These are phyloP conservation scores for Tenrec ecaudatus DNA, from an alignment of 2,113 vertebrate species.

Conservation along the genomic window DNA sequence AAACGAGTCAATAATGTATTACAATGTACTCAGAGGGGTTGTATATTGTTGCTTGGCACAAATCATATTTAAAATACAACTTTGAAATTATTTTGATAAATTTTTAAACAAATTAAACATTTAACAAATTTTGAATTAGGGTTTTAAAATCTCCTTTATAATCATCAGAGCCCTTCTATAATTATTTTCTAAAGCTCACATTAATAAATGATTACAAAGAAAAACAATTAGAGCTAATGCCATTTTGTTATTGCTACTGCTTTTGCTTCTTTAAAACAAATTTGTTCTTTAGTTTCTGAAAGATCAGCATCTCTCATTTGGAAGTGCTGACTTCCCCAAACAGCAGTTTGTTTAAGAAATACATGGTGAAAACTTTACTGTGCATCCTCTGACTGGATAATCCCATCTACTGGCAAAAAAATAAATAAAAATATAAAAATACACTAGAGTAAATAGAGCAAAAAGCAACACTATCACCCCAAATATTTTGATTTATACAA, in stretches of 20 bases:
- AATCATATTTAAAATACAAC: background rate
- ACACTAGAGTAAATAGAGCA: too few species aligned
- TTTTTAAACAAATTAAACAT: slow-evolving; percentile 64
- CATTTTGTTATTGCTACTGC: background rate
- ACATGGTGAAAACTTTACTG: background rate
- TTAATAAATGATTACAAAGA: slow-evolving; percentile 68
- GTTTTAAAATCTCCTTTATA: slow-evolving; percentile 58
- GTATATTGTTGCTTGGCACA: too few species aligned
- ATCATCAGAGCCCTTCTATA: slow-evolving; percentile 34
- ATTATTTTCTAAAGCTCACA: background rate
- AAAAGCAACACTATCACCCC: background rate
- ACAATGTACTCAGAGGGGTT: too few species aligned
- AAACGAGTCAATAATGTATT: too few species aligned
- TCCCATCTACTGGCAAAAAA: background rate
- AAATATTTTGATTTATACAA: background rate
- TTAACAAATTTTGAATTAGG: slow-evolving; percentile 55
- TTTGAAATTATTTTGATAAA: slow-evolving; percentile 32
- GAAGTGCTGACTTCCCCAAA: background rate
- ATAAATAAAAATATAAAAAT: background rate
- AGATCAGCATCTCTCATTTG: background rate
- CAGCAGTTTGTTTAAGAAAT: background rate
- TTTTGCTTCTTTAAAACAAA: slow-evolving; percentile 3
- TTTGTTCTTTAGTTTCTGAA: slow-evolving; percentile 30
- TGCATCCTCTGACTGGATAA: background rate
- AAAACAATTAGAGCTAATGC: background rate